Conservation (phyloP, 2,888 invertebrate species). For the Melieria picta region DNA sequence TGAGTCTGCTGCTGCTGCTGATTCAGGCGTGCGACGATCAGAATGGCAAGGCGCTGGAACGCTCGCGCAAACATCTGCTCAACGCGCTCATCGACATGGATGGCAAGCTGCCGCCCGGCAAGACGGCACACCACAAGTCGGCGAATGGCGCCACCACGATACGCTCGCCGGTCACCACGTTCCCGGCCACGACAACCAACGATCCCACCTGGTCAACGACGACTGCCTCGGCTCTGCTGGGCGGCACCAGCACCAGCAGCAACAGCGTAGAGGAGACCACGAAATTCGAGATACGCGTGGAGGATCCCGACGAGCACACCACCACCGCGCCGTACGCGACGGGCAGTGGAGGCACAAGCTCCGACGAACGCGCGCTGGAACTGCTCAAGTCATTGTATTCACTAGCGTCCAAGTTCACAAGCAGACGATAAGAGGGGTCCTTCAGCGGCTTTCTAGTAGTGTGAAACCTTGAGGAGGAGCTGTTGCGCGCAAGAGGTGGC, state of each 20-base stretch:
- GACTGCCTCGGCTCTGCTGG: constrained; percentile 45
- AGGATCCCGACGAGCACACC: constrained; percentile 56
- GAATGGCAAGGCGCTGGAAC: constrained; percentile 76
- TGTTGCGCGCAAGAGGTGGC: too few relatives aligned
- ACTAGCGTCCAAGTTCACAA: constrained; percentile 82
- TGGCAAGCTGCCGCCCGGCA: constrained; percentile 56
- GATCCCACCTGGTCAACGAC: constrained; percentile 51
- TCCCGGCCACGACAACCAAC: constrained; percentile 57
- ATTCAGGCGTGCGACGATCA: constrained; percentile 82
- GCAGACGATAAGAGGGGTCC: constrained; percentile 67
- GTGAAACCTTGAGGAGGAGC: too few relatives aligned
- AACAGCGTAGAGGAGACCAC: constrained; percentile 51
- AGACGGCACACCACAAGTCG: constrained; percentile 35
- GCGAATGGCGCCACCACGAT: constrained; percentile 35
- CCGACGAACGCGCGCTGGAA: constrained; percentile 83
- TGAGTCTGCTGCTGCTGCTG: constrained; percentile 77
- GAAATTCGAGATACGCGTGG: constrained; percentile 63
- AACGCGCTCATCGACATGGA: constrained; percentile 76
- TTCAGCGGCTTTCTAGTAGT: neutral
- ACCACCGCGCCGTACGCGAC: constrained; percentile 33
- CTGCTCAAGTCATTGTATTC: constrained; percentile 84
- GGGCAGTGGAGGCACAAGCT: constrained; percentile 61
- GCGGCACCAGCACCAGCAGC: constrained; percentile 16
- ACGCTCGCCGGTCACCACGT: constrained; percentile 33
- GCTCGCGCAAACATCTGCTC: constrained; percentile 75